phyloP scores from a whole-genome alignment of 2,797 vertebrate species.

The Leptatherina wallacei region DNA sequence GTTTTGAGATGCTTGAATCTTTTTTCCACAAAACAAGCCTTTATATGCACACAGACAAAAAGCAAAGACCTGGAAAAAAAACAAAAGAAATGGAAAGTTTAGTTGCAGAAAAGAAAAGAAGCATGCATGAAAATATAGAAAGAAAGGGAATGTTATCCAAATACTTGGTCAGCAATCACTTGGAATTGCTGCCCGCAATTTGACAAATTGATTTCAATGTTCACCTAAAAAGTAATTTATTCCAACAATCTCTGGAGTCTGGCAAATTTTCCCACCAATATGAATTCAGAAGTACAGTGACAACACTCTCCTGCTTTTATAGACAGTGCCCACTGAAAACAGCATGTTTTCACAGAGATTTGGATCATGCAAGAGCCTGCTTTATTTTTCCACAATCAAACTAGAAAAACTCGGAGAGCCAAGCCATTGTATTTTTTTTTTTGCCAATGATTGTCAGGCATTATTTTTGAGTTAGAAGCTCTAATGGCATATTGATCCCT shows the following conservation, averaged over 20 bases:
- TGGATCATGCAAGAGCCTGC: background rate
- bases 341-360: background rate
- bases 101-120: background rate
- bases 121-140: conserved; percentile 12
- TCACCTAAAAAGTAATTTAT: background rate
- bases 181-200: background rate
- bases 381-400: background rate
- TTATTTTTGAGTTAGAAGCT: too few species aligned
- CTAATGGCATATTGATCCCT: too few species aligned
- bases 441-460: too few species aligned
- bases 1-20: background rate
- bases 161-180: background rate
- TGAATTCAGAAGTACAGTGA: too few species aligned
- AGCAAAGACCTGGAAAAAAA: background rate
- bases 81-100: background rate
- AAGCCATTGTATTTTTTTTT: too few species aligned
- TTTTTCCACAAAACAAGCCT: background rate
- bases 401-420: too few species aligned
- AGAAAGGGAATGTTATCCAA: background rate
- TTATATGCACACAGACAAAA: conserved; percentile 4
- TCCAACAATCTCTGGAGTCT: too few species aligned
- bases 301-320: background rate
- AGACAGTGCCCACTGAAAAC: background rate
- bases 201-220: background rate
- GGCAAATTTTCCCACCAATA: too few species aligned